Conservation (phyloP, 1,140 invertebrate genomes). For the Ceratina australensis region DNA sequence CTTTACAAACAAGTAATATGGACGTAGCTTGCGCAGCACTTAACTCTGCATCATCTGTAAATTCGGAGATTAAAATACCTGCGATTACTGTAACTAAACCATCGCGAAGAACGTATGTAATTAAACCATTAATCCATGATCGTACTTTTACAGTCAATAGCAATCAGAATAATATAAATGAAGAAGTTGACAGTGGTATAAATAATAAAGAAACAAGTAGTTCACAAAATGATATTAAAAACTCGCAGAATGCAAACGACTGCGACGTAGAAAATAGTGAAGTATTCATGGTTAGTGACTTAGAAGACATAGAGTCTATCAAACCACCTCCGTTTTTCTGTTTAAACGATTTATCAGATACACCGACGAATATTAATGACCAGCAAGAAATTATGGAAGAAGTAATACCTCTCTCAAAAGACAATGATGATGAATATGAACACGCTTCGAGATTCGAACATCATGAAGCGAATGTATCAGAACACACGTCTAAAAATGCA, state of each 20-base stretch:
- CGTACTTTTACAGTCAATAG: background rate
- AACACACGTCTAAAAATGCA: background rate
- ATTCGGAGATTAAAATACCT: background rate
- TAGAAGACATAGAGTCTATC: constrained; percentile 32
- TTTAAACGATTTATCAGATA: constrained; percentile 9
- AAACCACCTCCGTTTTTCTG: constrained; percentile 42
- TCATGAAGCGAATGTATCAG: background rate
- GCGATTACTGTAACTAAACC: background rate
- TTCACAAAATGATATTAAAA: background rate
- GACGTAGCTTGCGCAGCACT: background rate
- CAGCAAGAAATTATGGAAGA: background rate
- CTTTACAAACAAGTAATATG: constrained; percentile 19
- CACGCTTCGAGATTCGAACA: background rate
- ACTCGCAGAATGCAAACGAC: background rate
- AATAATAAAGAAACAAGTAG: background rate
- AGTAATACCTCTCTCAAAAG: background rate
- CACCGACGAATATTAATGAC: background rate
- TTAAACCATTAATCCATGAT: constrained; percentile 13
- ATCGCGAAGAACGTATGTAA: constrained; percentile 17
- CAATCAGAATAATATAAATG: background rate
- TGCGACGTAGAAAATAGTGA: background rate
- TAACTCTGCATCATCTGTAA: background rate
- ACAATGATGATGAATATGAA: background rate
- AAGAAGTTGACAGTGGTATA: background rate
- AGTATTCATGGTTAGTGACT: background rate